Conservation (phyloP, 2,797 vertebrate genomes). For the Squalus acanthias region DNA sequence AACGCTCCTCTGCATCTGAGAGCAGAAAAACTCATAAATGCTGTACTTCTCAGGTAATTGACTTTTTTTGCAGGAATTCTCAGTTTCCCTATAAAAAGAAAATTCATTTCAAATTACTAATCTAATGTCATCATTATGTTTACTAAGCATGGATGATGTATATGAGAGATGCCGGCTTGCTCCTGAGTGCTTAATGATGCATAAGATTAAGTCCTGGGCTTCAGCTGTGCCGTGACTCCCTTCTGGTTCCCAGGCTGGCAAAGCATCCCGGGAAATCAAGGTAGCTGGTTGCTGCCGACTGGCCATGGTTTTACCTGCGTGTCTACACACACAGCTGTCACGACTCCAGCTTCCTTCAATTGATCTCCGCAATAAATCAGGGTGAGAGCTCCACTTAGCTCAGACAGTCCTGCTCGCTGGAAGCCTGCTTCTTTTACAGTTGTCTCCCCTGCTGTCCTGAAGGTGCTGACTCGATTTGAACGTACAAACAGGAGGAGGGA, state of each 20-base stretch:
- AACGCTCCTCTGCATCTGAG: not conserved
- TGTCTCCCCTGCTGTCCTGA: not conserved
- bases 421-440: not conserved
- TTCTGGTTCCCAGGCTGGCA: conserved; percentile 53
- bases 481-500: not conserved
- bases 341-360: not conserved
- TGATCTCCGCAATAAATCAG: not conserved
- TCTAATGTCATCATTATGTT: conserved; percentile 97
- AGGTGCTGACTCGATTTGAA: not conserved
- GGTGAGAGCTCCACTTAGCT: not conserved
- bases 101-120: conserved; percentile 98
- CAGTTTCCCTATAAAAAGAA: conserved; percentile 98
- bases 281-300: not conserved
- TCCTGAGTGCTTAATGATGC: conserved; percentile 97
- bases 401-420: not conserved
- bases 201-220: conserved; percentile 96
- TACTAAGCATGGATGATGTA: conserved; percentile 98
- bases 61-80: conserved; percentile 62
- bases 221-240: conserved; percentile 81
- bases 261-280: conserved; percentile 46
- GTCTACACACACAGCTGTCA: not conserved
- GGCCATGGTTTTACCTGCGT: not conserved
- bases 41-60: conserved; percentile 2
- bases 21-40: not conserved
- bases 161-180: conserved; percentile 87